Evolutionary conservation across 2,797 vertebrate genomes (phyloP), one percentile per base, ranked within the genome.

Genomic region (Luscinia megarhynchos): DNA sequence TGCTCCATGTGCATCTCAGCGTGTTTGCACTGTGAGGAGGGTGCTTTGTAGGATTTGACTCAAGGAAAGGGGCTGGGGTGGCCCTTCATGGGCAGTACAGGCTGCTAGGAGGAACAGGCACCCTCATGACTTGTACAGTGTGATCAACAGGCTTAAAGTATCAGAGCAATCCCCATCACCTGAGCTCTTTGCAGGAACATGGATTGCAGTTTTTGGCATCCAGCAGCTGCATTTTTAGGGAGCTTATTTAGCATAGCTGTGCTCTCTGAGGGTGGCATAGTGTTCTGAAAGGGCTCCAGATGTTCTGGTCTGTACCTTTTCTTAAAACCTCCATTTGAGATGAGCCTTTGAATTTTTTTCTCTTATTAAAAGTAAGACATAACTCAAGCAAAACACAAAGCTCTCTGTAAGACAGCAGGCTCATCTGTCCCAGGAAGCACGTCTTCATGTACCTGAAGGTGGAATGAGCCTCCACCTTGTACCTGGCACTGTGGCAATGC

Each of bases 181-280:
- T 94, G 73, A 87, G 75, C 72, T 66, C 68, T 85, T 92, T 95
- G 64, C 86, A 68, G n/a, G 63, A 87, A 24, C 81, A 38, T 30
- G 64, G 75, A 17, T 57, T 89, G 72, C 81, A 75, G 81, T 1
- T 86, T 85, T 94, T 84, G 81, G 78, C 92, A 77, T n/a, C 79
- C 78, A 91, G 64, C 54, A 83, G 66, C 73, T 89, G 61, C 90
- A 83, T 94, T 90, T 95, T 95, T 85, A 70, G 93, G 78, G 78
- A 73, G 72, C 50, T 85, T 94, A 89, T 66, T 66, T 57, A 70
- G 26, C 57, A 58, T 84, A 84, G 50, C 54, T 84, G 30, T 45
- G 50, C 34, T 72, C 40, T 46, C 45, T 41, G 30, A 21, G 34
- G 41, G 50, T 51, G 26, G 53, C 59, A 50, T 1, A 16, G 13